Base-by-base conservation (phyloP, 2,797 vertebrate species). In the Melanotaenia boesemani region DNA sequence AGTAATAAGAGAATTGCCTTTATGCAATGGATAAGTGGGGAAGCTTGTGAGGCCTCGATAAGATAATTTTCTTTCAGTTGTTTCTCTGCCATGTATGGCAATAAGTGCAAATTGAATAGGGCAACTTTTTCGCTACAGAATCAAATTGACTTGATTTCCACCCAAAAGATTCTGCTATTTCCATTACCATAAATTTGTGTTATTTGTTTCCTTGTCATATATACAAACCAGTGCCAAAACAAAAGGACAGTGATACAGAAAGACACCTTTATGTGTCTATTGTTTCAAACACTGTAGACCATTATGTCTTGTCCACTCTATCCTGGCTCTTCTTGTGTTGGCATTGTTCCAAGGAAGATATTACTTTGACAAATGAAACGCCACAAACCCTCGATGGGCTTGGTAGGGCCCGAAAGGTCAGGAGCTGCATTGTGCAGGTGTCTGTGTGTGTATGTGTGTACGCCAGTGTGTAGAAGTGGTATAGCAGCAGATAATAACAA, bases 1-100 rank as follows among this genome's bases (percentile, higher is more conserved):
- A 91, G 92, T 94, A 95, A 97, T 96, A 94, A 96, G 92, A 92
- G 96, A 96, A 95, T 96, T 95, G 94, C 91, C 94, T 94, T 93
- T 89, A 88, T 94, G 86, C 79, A 86, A 91, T 88, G 89, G 89
- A 93, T 94, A 95, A 94, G 91, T 92, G 90, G 82, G 89, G 92
- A 95, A 88, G 93, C 85, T 87, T 84, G 85, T 55, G 85, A 85
- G 86, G 92, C 82, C 91, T 88, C 90, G 95, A 95, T 96, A 96
- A 94, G 92, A 96, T 95, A 87, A 88, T 96, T 97, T 95, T 90
- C 94, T 96, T 95, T 96, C 94, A 94, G 86, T 83, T 96, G 89
- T 95, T 96, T 96, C 92, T 88, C 82, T 88, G 87, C 93, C 88
- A 83, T 91, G 63, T 88, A 90, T 87, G 88, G 91, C 91, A 88